Evolutionary conservation across 30 jellyfish, hydroid and myxozoan species (phyloP).

Genomic region (Aurelia coerulea): DNA sequence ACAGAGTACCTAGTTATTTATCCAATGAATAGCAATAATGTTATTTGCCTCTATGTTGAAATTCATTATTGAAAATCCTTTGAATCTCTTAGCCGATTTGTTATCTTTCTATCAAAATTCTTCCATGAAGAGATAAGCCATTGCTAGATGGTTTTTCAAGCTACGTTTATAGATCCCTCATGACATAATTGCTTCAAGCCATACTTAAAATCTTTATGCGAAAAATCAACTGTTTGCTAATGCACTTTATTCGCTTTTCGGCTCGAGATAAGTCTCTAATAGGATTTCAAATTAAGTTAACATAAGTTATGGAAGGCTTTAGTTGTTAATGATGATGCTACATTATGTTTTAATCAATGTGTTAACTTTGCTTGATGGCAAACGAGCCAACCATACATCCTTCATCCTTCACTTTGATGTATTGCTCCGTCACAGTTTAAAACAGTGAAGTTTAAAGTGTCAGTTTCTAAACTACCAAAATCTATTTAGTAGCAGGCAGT

Average conservation of each 20-base stretch:
- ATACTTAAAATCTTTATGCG: slow-evolving; percentile 23
- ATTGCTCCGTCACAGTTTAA: too few species aligned
- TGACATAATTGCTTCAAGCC: slow-evolving; percentile 35
- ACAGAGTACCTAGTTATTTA: too few species aligned
- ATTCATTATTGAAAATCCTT: slow-evolving; percentile 2
- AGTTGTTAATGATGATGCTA: slow-evolving; percentile 3
- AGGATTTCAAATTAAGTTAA: slow-evolving; percentile 25
- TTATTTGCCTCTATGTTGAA: slow-evolving; percentile 1
- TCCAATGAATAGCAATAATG: not conserved
- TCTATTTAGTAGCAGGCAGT: too few species aligned
- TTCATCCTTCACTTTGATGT: too few species aligned
- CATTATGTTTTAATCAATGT: slow-evolving; percentile 22
- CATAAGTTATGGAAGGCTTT: slow-evolving; percentile 12
- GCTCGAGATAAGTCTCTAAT: slow-evolving; percentile 48
- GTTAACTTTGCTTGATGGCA: slow-evolving; percentile 6
- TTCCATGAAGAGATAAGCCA: slow-evolving; percentile 29
- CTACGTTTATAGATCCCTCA: slow-evolving; percentile 13
- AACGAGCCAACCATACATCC: too few species aligned
- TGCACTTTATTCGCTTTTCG: slow-evolving; percentile 50
- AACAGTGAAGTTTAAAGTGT: too few species aligned
- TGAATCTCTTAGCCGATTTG: slow-evolving; percentile 50
- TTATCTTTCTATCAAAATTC: slow-evolving; percentile 49
- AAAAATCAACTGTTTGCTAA: slow-evolving; percentile 47
- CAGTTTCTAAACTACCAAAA: too few species aligned
- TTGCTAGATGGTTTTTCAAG: slow-evolving; percentile 49